These are phyloP conservation scores for Tachina lurida DNA, from an alignment of 2,888 invertebrate species.

Conservation along the genomic window DNA sequence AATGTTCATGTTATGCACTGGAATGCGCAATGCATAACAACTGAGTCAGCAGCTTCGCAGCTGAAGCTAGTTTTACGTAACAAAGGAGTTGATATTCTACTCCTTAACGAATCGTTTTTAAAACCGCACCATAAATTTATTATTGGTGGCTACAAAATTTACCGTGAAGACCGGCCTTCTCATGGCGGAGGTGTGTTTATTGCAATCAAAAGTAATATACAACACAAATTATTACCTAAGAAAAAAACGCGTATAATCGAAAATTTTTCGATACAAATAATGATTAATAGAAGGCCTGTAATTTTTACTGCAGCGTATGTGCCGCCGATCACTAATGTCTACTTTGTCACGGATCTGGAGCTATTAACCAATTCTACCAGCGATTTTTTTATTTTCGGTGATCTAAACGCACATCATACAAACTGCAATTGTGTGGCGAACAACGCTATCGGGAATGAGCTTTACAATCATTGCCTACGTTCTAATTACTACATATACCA, in stretches of 20 bases:
- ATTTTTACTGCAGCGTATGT: slow-evolving; percentile 27
- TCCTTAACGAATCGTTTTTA: background rate
- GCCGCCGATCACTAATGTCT: too few relatives aligned
- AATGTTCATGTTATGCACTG: background rate
- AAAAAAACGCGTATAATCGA: background rate
- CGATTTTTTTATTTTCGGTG: slow-evolving; percentile 20
- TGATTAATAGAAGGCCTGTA: background rate
- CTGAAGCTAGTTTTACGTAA: background rate
- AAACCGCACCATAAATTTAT: slow-evolving; percentile 14
- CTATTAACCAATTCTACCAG: background rate
- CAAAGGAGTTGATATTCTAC: background rate
- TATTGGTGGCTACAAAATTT: background rate
- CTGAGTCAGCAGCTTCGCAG: background rate
- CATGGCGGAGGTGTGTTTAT: too few relatives aligned
- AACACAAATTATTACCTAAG: too few relatives aligned
- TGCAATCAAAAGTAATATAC: too few relatives aligned
- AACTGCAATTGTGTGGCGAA: slow-evolving; percentile 29
- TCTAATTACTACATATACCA: too few relatives aligned
- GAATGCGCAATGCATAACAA: background rate
- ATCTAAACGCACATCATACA: slow-evolving; percentile 8
- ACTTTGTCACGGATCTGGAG: too few relatives aligned
- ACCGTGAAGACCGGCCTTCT: too few relatives aligned
- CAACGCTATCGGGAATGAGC: background rate
- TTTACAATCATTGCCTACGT: background rate
- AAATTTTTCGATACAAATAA: slow-evolving; percentile 4